Conservation (phyloP, 2,113 vertebrate genomes). For the Otis tarda region DNA sequence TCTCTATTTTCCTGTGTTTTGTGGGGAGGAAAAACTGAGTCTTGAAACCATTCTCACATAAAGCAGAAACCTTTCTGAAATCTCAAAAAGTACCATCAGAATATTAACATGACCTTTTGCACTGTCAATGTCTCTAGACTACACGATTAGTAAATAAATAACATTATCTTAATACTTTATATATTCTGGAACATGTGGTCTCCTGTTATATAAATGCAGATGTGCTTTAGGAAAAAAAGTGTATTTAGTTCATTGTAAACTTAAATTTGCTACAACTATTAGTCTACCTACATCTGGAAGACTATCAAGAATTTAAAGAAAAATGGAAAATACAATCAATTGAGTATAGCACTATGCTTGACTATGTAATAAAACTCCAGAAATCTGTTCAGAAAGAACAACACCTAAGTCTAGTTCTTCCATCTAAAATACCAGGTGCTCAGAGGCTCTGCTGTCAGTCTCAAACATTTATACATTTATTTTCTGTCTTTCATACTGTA, state of each 20-base stretch:
- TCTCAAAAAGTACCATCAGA: not conserved
- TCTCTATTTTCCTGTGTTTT: not conserved
- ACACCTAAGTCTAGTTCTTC: not conserved
- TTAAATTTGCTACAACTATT: not conserved
- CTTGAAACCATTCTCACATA: not conserved
- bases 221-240: not conserved
- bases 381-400: not conserved
- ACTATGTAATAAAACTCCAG: not conserved
- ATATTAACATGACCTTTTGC: not conserved
- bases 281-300: not conserved
- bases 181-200: not conserved
- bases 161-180: not conserved
- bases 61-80: not conserved
- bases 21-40: not conserved
- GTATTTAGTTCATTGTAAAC: rapidly evolving
- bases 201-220: not conserved
- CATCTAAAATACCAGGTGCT: not conserved
- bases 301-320: not conserved
- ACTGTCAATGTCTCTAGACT: rapidly evolving
- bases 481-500: not conserved
- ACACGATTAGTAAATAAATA: not conserved
- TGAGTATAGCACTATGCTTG: not conserved
- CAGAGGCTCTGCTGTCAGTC: not conserved
- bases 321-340: not conserved
- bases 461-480: not conserved